These are phyloP conservation scores for Otolemur garnettii DNA, from an alignment of 2,113 vertebrate genomes.

Conservation along the genomic window DNA sequence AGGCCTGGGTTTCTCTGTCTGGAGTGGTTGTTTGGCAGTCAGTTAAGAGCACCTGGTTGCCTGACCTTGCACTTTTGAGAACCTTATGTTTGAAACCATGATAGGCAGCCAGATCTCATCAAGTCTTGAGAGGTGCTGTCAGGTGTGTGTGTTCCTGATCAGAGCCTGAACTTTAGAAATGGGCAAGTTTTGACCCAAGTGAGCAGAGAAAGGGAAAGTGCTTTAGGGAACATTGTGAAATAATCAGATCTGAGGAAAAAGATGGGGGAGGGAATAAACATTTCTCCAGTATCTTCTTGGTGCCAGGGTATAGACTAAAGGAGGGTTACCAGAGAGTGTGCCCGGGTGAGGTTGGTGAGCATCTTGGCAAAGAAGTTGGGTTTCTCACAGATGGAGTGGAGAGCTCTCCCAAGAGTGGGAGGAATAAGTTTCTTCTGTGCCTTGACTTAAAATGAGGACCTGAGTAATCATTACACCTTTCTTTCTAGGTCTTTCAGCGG, in stretches of 20 bases:
- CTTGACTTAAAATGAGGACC: neutral
- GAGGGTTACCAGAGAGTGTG: fast-evolving
- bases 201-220: neutral
- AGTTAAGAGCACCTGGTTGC: neutral
- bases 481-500: constrained; percentile 92
- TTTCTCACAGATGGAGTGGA: neutral
- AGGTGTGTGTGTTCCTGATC: neutral
- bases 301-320: fast-evolving
- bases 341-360: neutral
- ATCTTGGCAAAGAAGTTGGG: neutral
- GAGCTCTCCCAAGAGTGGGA: neutral
- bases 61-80: neutral
- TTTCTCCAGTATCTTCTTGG: neutral
- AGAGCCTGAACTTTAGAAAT: neutral
- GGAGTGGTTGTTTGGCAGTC: neutral
- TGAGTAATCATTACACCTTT: neutral
- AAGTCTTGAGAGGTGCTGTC: neutral
- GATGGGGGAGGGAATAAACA: no score
- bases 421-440: neutral
- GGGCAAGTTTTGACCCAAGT: neutral
- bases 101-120: neutral
- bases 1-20: neutral
- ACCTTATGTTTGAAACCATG: neutral
- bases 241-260: neutral
- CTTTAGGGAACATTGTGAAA: neutral